phyloP scores from a whole-genome alignment of 2,797 vertebrate species.

The Psittacula echo region DNA sequence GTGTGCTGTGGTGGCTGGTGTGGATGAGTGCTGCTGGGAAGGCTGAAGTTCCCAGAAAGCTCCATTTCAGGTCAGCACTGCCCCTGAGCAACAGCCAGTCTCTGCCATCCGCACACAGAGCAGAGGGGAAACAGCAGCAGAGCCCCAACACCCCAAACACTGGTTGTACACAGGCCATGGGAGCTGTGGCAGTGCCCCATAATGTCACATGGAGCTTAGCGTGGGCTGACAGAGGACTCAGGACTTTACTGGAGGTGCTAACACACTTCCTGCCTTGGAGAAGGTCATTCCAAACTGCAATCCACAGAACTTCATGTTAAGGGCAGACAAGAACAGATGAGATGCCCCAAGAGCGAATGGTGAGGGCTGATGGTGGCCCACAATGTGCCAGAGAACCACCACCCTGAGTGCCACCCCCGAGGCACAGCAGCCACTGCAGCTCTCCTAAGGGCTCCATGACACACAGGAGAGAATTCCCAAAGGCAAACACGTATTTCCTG shows the following conservation, averaged over 20 bases:
- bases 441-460: not conserved
- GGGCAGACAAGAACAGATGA: not conserved
- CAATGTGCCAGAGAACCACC: rapidly evolving
- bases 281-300: not conserved
- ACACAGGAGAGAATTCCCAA: not conserved
- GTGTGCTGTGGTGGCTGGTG: not conserved
- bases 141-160: not conserved
- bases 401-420: not conserved
- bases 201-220: not conserved
- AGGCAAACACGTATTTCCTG: not conserved
- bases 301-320: not conserved
- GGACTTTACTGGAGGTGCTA: not conserved
- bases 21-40: rapidly evolving
- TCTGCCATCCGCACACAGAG: not conserved
- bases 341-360: not conserved
- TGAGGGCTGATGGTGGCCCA: not conserved
- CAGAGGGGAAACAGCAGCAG: not conserved
- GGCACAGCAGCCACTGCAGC: not conserved
- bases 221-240: not conserved
- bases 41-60: not conserved
- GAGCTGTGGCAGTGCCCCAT: not conserved
- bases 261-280: not conserved
- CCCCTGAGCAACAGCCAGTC: not conserved
- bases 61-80: not conserved
- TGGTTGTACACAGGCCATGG: not conserved